Base-by-base conservation (phyloP, 2,113 vertebrate genomes). In the Solenodon paradoxus region DNA sequence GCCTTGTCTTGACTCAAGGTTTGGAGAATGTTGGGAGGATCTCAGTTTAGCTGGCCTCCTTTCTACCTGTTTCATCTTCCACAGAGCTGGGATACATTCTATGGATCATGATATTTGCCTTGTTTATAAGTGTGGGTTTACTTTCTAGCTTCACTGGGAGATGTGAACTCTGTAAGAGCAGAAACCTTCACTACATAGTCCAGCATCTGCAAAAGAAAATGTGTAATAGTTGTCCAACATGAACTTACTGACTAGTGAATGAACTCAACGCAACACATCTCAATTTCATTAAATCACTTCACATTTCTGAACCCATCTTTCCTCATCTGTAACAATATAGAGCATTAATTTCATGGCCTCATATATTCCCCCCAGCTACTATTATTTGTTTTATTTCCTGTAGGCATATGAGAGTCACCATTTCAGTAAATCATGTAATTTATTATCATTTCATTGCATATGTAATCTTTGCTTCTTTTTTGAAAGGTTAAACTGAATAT, bases 1-100 rank as follows among this genome's bases (percentile, higher is more conserved):
- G 4, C 1, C 7, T 11, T 2, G 20, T 5, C 9, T 3, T 78
- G 28, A 7, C 38, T 93, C n/a, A 30, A n/a, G 53, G 2, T 30
- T 9, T 51, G 13, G 9, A 88, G 9, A 38, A 66, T 40, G 30
- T 1, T n/a, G 12, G 2, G 3, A 3, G 32, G 15, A n/a, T 42
- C 2, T 22, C 32, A 30, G 7, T 19, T 16, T 7, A 47, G 5
- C 3, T 32, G 3, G 13, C 0, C 5, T 9, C n/a, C 1, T 78
- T 28, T 68, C 9, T 17, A 24, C 10, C 11, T 20, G 0, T 40
- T 45, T 1, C 3, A 51, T 75, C 15, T n/a, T 71, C 19, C 12
- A 11, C 13, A 9, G 5, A 53, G 1, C 3, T 42, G 1, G 32
- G 17, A 1, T 13, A 51, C 24, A 75, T 71, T 35, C 30, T 59